Conservation (phyloP, 1,140 invertebrate genomes). For the Chironomus striatipennis region DNA sequence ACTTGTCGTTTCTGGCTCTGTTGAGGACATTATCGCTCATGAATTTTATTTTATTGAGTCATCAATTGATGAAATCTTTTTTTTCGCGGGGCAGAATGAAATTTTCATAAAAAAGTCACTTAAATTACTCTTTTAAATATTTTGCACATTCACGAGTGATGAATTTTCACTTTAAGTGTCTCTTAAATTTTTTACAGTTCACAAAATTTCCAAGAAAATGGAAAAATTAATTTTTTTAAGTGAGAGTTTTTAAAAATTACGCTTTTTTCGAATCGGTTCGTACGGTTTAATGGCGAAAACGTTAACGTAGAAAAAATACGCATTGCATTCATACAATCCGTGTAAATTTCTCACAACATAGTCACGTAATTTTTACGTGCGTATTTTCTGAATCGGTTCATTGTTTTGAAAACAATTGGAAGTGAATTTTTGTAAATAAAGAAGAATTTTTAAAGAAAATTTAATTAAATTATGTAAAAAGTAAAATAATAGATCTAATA, state of each 20-base stretch:
- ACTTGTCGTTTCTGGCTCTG: background rate
- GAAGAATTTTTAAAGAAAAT: background rate
- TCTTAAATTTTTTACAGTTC: background rate
- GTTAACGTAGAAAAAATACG: background rate
- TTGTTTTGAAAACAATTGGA: background rate
- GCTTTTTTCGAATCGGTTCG: background rate
- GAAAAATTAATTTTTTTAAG: background rate
- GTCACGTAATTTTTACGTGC: background rate
- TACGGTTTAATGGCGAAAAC: slow-evolving; percentile 12
- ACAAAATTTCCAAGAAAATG: background rate
- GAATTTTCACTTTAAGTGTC: background rate
- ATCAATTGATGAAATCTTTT: background rate
- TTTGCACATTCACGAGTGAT: background rate
- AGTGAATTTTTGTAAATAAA: background rate
- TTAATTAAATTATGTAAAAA: no score
- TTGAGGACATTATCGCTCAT: background rate
- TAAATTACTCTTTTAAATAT: background rate
- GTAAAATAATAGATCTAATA: no score
- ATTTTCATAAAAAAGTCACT: background rate
- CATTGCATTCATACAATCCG: background rate
- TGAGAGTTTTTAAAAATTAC: background rate
- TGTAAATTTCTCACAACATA: background rate
- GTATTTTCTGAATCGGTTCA: background rate
- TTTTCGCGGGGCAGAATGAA: background rate
- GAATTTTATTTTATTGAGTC: background rate